These are phyloP conservation scores for Amphipyra berbera DNA, from an alignment of 2,888 invertebrate species.

Conservation along the genomic window DNA sequence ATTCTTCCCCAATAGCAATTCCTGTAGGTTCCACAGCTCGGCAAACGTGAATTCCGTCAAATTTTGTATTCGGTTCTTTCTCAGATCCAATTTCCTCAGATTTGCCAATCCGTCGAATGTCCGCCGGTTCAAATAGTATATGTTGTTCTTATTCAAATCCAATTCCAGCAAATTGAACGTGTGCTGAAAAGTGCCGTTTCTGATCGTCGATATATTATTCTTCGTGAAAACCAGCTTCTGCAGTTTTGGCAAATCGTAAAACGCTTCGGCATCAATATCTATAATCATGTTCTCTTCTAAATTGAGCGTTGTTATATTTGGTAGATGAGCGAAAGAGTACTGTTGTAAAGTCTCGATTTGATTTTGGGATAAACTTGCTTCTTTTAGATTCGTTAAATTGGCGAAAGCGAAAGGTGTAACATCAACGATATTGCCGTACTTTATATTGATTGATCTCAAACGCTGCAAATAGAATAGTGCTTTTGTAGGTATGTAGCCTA, in stretches of 20 bases:
- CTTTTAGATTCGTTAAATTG: conserved; percentile 92
- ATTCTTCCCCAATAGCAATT: conserved; percentile 92
- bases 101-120: conserved; percentile 94
- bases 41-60: conserved; percentile 95
- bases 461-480: conserved; percentile 92
- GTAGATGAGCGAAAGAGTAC: conserved; percentile 93
- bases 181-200: conserved; percentile 95
- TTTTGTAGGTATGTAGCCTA: conserved; percentile 93
- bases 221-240: conserved; percentile 94
- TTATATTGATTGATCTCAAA: conserved; percentile 92
- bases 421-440: conserved; percentile 93
- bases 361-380: conserved; percentile 92
- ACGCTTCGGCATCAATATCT: conserved; percentile 93
- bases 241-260: conserved; percentile 93
- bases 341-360: conserved; percentile 92
- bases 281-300: conserved; percentile 94
- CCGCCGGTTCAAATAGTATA: conserved; percentile 93
- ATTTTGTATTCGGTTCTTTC: conserved; percentile 93
- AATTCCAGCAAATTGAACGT: conserved; percentile 93
- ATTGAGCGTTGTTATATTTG: conserved; percentile 92
- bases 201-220: conserved; percentile 95
- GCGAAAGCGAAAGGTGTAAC: conserved; percentile 93
- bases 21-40: conserved; percentile 93
- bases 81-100: conserved; percentile 93
- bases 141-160: conserved; percentile 94